phyloP scores from a whole-genome alignment of 2,888 invertebrate species.

The Ichneumon xanthorius region DNA sequence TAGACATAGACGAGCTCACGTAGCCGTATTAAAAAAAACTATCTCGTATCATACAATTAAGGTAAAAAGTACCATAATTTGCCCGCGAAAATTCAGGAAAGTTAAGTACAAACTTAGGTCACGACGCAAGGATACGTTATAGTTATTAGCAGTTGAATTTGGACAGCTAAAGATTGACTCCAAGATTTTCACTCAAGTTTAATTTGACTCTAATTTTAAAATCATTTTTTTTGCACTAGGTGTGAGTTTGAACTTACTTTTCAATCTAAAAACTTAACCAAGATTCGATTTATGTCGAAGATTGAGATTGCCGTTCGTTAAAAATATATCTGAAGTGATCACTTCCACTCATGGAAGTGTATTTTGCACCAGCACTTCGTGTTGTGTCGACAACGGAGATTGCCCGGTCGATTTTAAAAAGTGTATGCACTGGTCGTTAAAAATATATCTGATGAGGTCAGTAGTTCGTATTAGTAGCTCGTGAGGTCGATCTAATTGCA shows the following conservation, averaged over 20 bases:
- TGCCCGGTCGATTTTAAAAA: background rate
- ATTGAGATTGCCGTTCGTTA: no score
- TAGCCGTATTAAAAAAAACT: background rate
- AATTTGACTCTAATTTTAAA: background rate
- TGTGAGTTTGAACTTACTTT: no score
- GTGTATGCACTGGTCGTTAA: background rate
- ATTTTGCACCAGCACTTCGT: no score
- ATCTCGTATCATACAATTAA: conserved; percentile 1
- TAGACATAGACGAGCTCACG: conserved; percentile 15
- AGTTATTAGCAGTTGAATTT: background rate
- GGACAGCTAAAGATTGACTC: background rate
- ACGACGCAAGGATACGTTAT: no score
- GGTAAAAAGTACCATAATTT: background rate
- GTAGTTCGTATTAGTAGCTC: no score
- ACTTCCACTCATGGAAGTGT: no score
- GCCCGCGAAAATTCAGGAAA: background rate
- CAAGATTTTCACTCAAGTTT: background rate
- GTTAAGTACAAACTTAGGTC: background rate
- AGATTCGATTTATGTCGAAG: no score
- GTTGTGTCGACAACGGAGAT: background rate
- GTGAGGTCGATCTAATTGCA: background rate
- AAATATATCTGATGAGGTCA: background rate
- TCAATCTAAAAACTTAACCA: no score
- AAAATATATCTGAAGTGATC: no score
- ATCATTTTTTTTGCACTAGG: background rate